A percentile compares a stretch with the other conserved stretches of the same genome.
Evolutionary conservation across 2,113 vertebrate species (phyloP).

Genomic region (Lonchura striata): DNA sequence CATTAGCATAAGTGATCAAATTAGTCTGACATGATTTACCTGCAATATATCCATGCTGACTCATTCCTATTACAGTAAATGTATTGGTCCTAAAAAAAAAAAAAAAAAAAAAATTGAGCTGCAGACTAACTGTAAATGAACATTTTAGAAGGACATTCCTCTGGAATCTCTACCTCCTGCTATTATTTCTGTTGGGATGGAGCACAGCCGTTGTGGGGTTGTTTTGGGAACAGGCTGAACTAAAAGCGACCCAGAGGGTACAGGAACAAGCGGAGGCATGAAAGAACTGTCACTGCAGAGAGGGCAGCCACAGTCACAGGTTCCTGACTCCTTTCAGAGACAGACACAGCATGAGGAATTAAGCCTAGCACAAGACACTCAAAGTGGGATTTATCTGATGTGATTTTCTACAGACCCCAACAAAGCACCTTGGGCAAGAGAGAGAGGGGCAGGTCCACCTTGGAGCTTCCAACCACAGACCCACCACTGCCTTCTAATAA

Average conservation of each 20-base stretch:
- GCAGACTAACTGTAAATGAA: neutral
- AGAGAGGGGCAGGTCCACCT: neutral
- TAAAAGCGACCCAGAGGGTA: neutral
- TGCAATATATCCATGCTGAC: neutral
- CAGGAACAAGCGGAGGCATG: neutral
- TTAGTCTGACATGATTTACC: slow-evolving; percentile 40
- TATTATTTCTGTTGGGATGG: neutral
- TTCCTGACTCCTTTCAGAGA: neutral
- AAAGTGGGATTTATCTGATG: neutral
- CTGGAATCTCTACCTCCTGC: neutral
- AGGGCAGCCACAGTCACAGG: neutral
- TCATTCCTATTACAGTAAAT: neutral
- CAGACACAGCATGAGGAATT: neutral
- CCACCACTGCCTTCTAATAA: neutral
- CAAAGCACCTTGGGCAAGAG: neutral
- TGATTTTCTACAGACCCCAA: neutral
- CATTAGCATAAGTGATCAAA: slow-evolving; percentile 48
- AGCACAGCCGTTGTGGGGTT: neutral
- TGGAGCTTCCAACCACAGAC: neutral
- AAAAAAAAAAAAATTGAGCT: neutral
- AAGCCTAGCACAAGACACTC: neutral
- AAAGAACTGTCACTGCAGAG: neutral
- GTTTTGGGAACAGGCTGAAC: neutral
- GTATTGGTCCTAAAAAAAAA: neutral
- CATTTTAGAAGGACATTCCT: neutral